Base-by-base conservation (phyloP, 1,140 invertebrate species). In the Hydropsyche tenuis region DNA sequence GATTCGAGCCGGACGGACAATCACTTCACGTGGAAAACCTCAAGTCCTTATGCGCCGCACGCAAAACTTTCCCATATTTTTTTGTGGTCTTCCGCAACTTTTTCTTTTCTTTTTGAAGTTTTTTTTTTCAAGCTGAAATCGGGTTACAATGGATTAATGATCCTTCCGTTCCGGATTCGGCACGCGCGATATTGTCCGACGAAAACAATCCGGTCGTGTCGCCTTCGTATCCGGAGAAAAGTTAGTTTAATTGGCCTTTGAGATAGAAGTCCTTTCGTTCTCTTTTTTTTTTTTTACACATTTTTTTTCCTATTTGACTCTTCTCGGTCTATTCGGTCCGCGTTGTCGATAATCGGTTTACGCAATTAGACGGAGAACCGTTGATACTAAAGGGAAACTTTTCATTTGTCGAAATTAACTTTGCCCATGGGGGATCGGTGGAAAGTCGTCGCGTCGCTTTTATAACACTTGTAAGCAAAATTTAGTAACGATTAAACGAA, bases 311-410 rank as follows among this genome's bases (percentile, higher is more conserved):
- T 23, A 23, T 60, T 60, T 12, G 30, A 37, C 30, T 60, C 56
- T n/a, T 48, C 16, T 60, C 56, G 20, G 56, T 60, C 56, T 27
- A 23, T 60, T 60, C 56, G 23, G 12, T 25, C n/a, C 56, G 30
- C 20, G 56, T 60, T 60, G 56, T 25, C 56, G 56, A 60, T 60
- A 60, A 60, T 60, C 56, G 23, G 56, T 60, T 60, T 60, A 60
- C 56, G 56, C 56, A 60, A 60, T 60, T 60, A 60, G 22, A 60
- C 22, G 20, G 23, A 25, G 56, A 60, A 23, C 56, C 56, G 56
- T 60, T 27, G 56, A 60, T 37, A 37, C 30, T 37, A 9, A 37
- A 37, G 30, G 30, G 30, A 60, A 60, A 60, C 20, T 60, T 60
- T 60, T 60, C 23, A 12, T 60, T 23, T 22, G 56, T 53, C 20